These are phyloP conservation scores for Aspidiotus rigidus DNA, from an alignment of 2,888 invertebrate genomes.

Conservation along the genomic window DNA sequence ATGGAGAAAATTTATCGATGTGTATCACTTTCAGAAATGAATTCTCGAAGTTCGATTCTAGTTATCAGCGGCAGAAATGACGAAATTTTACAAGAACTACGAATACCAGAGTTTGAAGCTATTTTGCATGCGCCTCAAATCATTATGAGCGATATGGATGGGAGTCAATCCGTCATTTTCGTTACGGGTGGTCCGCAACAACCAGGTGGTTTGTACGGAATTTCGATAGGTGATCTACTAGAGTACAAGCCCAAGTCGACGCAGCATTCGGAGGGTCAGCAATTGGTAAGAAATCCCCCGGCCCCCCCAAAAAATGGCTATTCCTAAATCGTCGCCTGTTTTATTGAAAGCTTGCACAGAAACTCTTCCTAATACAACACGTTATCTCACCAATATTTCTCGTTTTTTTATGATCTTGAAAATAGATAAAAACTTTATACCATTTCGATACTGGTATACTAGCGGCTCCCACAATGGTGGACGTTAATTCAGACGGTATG, in stretches of 20 bases:
- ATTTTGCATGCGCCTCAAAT: slow-evolving; percentile 65
- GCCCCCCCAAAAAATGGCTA: too few relatives aligned
- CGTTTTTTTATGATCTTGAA: not conserved
- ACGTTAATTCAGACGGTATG: slow-evolving; percentile 60
- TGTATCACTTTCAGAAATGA: not conserved
- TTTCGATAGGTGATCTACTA: slow-evolving; percentile 50
- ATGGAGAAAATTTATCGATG: not conserved
- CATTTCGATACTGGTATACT: slow-evolving; percentile 50
- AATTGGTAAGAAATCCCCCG: too few relatives aligned
- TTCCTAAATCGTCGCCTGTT: too few relatives aligned
- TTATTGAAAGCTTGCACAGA: too few relatives aligned
- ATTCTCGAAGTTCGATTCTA: slow-evolving; percentile 47
- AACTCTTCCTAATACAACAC: too few relatives aligned
- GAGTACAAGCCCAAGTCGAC: slow-evolving; percentile 41
- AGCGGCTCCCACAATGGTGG: slow-evolving; percentile 57
- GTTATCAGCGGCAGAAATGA: slow-evolving; percentile 63
- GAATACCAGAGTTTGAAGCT: slow-evolving; percentile 56
- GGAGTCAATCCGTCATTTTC: slow-evolving; percentile 56
- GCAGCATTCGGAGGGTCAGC: too few relatives aligned
- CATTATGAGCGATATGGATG: slow-evolving; percentile 49
- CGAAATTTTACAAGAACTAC: slow-evolving; percentile 52
- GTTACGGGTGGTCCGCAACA: slow-evolving; percentile 66
- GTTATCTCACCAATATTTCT: too few relatives aligned
- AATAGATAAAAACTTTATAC: slow-evolving; percentile 22
- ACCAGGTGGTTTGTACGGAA: slow-evolving; percentile 59